Percentiles rank a stretch among this genome's conserved stretches.
Conservation (phyloP, 2,113 vertebrate genomes). For the Clinocottus analis region DNA sequence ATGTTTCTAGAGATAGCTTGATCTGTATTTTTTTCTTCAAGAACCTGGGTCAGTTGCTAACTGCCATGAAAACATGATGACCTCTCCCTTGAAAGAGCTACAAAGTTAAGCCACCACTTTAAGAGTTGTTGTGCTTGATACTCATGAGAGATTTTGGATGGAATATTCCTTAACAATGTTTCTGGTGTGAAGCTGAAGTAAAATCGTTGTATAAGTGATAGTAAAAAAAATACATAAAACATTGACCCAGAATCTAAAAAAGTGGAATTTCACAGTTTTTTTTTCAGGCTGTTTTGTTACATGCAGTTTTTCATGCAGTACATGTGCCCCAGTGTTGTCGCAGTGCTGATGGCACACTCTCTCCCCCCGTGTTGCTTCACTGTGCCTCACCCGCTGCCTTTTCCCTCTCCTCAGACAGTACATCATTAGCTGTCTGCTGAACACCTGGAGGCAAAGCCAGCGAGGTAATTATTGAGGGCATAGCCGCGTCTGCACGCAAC, state of each 20-base stretch:
- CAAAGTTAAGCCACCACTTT: not conserved
- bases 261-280: not conserved
- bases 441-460: constrained; percentile 78
- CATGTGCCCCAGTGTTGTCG: constrained; percentile 23
- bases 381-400: constrained; percentile 33
- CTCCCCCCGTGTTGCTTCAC: constrained; percentile 3
- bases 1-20: not conserved
- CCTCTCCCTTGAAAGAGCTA: not conserved
- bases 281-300: not conserved
- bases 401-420: constrained; percentile 61
- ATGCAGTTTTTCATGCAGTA: not conserved
- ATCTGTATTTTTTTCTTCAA: not conserved
- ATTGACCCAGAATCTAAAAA: not conserved
- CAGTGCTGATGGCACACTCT: constrained; percentile 30
- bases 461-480: constrained; percentile 76
- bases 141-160: not conserved
- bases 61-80: not conserved
- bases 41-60: constrained; percentile 3
- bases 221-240: not conserved
- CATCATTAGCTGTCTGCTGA: constrained; percentile 80
- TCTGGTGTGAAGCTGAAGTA: not conserved
- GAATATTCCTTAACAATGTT: constrained; percentile 1
- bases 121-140: not conserved
- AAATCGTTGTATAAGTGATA: not conserved
- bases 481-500: constrained; percentile 80